phyloP scores from a whole-genome alignment of 2,113 vertebrate genomes.

The Eurypyga helias region DNA sequence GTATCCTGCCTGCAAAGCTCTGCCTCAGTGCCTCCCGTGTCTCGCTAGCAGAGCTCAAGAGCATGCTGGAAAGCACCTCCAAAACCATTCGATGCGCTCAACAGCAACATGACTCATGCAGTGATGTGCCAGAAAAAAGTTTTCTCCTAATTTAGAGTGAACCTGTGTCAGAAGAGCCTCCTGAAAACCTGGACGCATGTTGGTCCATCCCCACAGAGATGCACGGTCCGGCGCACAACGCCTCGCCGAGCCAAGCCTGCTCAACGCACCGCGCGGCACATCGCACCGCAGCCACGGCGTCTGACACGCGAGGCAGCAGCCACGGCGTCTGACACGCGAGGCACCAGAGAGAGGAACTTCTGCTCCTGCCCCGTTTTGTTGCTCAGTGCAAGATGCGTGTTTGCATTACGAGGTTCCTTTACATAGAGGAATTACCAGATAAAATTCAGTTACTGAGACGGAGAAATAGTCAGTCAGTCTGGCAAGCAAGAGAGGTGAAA shows the following conservation, averaged over 20 bases:
- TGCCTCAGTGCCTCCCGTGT: background rate
- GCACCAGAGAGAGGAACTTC: background rate
- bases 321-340: background rate
- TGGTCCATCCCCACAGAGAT: background rate
- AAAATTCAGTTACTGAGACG: background rate
- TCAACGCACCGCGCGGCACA: background rate
- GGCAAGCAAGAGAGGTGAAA: background rate
- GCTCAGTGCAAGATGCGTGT: no score
- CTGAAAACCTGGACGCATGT: background rate
- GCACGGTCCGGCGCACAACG: fast-evolving
- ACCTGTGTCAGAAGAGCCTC: background rate
- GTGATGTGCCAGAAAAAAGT: background rate
- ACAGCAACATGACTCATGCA: background rate
- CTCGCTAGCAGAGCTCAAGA: background rate
- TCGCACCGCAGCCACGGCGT: fast-evolving
- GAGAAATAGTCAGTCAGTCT: background rate
- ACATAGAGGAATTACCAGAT: background rate
- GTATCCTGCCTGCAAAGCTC: background rate
- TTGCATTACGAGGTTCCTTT: background rate
- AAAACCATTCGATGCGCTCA: background rate
- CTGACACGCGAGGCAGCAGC: no score
- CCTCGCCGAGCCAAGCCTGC: background rate
- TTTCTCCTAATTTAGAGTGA: background rate
- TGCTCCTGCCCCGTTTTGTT: background rate
- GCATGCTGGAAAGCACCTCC: background rate